These are phyloP conservation scores for Pseudorasbora parva DNA, from an alignment of 2,113 vertebrate species.

Conservation along the genomic window DNA sequence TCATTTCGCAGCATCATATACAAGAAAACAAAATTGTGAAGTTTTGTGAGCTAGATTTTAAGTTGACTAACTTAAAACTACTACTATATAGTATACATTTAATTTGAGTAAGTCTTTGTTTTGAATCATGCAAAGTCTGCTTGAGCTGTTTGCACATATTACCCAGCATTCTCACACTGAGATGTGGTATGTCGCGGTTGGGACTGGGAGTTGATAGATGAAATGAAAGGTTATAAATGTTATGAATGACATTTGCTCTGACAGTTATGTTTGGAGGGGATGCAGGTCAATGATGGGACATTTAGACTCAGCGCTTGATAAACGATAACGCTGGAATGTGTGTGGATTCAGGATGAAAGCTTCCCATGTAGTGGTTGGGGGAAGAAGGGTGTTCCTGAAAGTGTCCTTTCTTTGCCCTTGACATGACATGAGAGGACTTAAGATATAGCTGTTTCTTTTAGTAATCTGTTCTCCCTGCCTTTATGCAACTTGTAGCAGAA, in stretches of 20 bases:
- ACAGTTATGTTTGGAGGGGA: neutral
- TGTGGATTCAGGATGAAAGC: constrained; percentile 6
- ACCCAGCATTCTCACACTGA: neutral
- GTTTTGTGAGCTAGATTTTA: too few relatives aligned
- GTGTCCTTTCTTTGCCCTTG: constrained; percentile 45
- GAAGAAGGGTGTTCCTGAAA: constrained; percentile 24
- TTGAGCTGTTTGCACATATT: neutral
- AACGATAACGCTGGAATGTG: neutral
- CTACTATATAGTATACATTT: too few relatives aligned
- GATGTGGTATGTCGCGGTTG: constrained; percentile 9
- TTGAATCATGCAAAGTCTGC: too few relatives aligned
- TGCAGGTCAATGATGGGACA: neutral
- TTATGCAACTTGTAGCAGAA: constrained; percentile 59
- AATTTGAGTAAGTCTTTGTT: too few relatives aligned
- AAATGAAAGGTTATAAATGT: neutral
- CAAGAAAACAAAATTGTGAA: too few relatives aligned
- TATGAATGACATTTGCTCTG: neutral
- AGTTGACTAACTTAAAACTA: too few relatives aligned
- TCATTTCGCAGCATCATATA: too few relatives aligned
- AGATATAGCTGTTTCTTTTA: constrained; percentile 42
- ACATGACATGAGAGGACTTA: constrained; percentile 26
- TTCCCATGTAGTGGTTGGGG: neutral
- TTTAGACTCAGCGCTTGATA: neutral
- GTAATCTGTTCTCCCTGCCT: constrained; percentile 59
- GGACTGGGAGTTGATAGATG: neutral